phyloP scores from a whole-genome alignment of 2,113 vertebrate species.

The Orthonyx spaldingii region DNA sequence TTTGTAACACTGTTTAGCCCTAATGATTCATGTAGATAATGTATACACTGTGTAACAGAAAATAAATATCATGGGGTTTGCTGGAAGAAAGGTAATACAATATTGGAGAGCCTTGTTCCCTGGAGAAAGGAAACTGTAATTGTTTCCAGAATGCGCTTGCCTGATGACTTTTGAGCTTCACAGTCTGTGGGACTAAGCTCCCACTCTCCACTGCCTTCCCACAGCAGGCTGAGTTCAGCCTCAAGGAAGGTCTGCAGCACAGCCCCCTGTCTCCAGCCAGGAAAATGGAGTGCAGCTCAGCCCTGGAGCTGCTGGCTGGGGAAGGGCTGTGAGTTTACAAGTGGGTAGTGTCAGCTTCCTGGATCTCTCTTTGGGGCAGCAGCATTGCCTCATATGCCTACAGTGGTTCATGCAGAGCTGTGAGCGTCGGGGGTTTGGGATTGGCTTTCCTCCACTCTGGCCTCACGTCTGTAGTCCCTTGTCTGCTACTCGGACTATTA shows the following conservation, averaged over 20 bases:
- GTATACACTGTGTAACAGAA: neutral
- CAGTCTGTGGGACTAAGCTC: neutral
- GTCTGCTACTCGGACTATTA: neutral
- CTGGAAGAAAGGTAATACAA: neutral
- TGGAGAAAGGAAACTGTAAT: neutral
- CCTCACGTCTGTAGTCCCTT: neutral
- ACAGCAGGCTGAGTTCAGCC: neutral
- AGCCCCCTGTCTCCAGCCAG: accelerated
- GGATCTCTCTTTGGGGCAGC: neutral
- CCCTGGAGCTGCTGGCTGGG: neutral
- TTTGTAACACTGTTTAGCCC: neutral
- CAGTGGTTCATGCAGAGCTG: neutral
- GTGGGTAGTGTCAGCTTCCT: neutral
- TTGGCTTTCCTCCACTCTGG: neutral
- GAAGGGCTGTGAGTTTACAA: neutral
- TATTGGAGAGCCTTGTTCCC: neutral
- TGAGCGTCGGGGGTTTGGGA: neutral
- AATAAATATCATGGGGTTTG: neutral
- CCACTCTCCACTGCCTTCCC: neutral
- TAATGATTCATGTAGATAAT: conserved; percentile 29
- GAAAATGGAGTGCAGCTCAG: neutral
- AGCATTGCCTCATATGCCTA: neutral
- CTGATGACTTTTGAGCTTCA: neutral
- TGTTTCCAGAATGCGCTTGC: neutral
- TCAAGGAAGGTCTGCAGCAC: neutral